Conservation (phyloP, 2,797 vertebrate species). For the Arrhamphus sclerolepis region DNA sequence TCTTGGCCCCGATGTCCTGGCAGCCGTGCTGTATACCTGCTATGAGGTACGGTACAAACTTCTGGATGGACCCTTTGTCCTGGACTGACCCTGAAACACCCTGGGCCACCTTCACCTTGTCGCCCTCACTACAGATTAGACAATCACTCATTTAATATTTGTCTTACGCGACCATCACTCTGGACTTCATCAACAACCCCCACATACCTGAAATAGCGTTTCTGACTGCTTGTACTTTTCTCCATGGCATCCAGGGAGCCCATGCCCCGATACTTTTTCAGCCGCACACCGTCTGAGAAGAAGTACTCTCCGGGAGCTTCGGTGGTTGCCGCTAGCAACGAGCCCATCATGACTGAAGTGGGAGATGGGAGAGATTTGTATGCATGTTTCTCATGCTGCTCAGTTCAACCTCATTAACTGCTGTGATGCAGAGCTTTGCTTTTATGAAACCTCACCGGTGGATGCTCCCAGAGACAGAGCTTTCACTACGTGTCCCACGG, state of each 20-base stretch:
- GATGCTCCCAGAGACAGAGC: slow-evolving; percentile 92
- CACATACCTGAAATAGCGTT: slow-evolving; percentile 89
- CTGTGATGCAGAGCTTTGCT: too few relatives aligned
- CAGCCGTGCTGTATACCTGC: slow-evolving; percentile 94
- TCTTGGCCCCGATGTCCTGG: slow-evolving; percentile 92
- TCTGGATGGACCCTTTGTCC: slow-evolving; percentile 95
- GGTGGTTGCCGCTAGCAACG: slow-evolving; percentile 90
- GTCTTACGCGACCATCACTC: too few relatives aligned
- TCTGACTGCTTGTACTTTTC: slow-evolving; percentile 92
- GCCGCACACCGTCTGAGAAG: slow-evolving; percentile 92
- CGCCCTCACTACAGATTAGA: slow-evolving; percentile 83
- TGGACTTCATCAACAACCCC: too few relatives aligned
- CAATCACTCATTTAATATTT: too few relatives aligned
- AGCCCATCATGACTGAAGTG: slow-evolving; percentile 93
- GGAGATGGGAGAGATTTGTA: background rate
- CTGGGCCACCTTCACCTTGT: slow-evolving; percentile 93
- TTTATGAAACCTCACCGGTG: slow-evolving; percentile 84
- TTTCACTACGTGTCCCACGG: slow-evolving; percentile 93
- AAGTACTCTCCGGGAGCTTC: slow-evolving; percentile 95
- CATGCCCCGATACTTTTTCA: slow-evolving; percentile 96
- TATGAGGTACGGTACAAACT: slow-evolving; percentile 92
- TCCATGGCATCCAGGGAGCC: slow-evolving; percentile 94
- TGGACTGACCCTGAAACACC: slow-evolving; percentile 92
- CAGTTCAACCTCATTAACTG: too few relatives aligned
- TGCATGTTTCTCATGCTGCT: too few relatives aligned